phyloP scores from a whole-genome alignment of 2,888 invertebrate species.

The Pandemis cinnamomeana region DNA sequence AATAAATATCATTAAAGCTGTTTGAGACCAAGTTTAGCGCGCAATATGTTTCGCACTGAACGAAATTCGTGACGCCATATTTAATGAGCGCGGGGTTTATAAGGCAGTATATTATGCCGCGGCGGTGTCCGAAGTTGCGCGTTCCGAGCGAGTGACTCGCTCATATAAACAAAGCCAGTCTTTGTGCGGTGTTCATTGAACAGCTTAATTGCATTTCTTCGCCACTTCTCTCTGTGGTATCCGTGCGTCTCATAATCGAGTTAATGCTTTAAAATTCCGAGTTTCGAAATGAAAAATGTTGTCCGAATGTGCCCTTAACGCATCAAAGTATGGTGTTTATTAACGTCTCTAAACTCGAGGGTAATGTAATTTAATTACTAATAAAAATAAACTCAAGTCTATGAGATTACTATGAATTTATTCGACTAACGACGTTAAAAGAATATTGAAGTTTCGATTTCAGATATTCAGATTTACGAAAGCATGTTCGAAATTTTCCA shows the following conservation, averaged over 20 bases:
- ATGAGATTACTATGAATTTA: neutral
- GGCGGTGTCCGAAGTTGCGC: constrained; percentile 53
- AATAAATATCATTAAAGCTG: constrained; percentile 69
- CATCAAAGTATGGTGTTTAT: constrained; percentile 13
- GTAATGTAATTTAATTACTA: too few species aligned
- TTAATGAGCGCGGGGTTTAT: constrained; percentile 40
- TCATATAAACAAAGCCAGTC: constrained; percentile 72
- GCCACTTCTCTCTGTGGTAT: constrained; percentile 63
- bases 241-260: constrained; percentile 67
- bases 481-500: constrained; percentile 6
- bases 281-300: constrained; percentile 42
- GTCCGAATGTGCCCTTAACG: constrained; percentile 35
- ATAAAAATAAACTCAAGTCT: neutral
- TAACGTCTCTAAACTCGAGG: neutral
- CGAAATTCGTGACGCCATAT: constrained; percentile 38
- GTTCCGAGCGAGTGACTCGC: constrained; percentile 64
- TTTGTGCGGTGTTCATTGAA: constrained; percentile 75
- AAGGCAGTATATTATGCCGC: constrained; percentile 46
- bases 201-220: constrained; percentile 79
- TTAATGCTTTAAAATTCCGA: constrained; percentile 57
- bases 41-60: constrained; percentile 38
- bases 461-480: constrained; percentile 10
- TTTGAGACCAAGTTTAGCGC: constrained; percentile 45
- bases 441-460: neutral
- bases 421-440: neutral